Conservation (phyloP, 2,113 vertebrate genomes). For the Acrocephalus kingi region DNA sequence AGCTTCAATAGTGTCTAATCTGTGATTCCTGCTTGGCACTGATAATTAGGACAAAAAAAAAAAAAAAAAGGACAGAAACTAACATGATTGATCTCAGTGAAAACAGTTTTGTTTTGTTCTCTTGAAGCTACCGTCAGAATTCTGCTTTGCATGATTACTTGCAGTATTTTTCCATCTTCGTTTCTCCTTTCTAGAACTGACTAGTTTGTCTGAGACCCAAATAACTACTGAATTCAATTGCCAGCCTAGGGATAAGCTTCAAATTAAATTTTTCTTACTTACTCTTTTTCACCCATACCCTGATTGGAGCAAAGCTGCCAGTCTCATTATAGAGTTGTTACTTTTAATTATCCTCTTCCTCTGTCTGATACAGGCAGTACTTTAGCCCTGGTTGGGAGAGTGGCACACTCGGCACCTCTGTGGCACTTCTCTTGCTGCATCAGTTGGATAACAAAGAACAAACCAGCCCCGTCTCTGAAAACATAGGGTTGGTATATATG, state of each 20-base stretch:
- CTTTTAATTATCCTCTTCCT: neutral
- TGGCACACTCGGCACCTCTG: neutral
- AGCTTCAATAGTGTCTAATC: slow-evolving; percentile 52
- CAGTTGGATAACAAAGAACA: neutral
- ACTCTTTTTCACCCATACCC: neutral
- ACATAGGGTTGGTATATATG: rapidly evolving
- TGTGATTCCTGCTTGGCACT: slow-evolving; percentile 57
- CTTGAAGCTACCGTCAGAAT: slow-evolving; percentile 24
- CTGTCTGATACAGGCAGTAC: neutral
- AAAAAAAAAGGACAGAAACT: neutral
- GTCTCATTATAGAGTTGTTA: neutral
- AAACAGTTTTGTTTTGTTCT: slow-evolving; percentile 58
- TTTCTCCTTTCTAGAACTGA: neutral
- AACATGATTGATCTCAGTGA: slow-evolving; percentile 34
- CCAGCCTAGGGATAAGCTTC: neutral
- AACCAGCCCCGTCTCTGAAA: neutral
- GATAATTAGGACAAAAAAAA: slow-evolving; percentile 60
- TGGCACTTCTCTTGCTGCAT: neutral
- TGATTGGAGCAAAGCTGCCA: neutral
- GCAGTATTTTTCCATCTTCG: neutral
- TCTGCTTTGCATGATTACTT: slow-evolving; percentile 35
- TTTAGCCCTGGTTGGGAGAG: neutral
- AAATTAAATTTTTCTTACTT: slow-evolving; percentile 3
- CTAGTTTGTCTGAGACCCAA: neutral
- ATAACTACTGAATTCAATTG: neutral